phyloP scores from a whole-genome alignment of 2,888 invertebrate species.

The Bellardia bayeri region DNA sequence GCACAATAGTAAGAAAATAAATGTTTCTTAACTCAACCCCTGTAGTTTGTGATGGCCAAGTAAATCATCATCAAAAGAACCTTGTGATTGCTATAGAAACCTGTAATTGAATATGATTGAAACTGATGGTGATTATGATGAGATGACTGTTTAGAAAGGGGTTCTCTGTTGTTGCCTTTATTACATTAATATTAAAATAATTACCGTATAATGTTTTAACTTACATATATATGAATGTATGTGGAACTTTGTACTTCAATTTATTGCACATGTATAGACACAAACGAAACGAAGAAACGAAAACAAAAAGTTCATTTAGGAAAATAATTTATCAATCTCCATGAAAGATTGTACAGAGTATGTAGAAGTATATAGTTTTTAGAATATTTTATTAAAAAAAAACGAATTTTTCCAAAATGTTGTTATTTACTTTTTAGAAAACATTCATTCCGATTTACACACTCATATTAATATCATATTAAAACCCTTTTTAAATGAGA shows the following conservation, averaged over 20 bases:
- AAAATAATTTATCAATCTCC: slow-evolving; percentile 21
- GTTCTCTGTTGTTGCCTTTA: neutral
- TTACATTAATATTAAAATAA: slow-evolving; percentile 60
- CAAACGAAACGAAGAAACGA: neutral
- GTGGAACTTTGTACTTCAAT: too few relatives aligned
- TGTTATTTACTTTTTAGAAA: slow-evolving; percentile 38
- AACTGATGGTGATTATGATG: neutral
- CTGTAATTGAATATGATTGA: neutral
- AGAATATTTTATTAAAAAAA: slow-evolving; percentile 40
- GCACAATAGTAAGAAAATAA: slow-evolving; percentile 21
- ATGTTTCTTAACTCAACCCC: neutral
- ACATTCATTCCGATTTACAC: slow-evolving; percentile 14
- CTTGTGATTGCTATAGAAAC: neutral
- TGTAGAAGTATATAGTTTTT: neutral
- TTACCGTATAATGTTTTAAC: slow-evolving; percentile 25
- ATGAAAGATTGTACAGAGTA: slow-evolving; percentile 23
- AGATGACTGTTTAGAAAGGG: neutral
- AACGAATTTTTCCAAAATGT: slow-evolving; percentile 18
- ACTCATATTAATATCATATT: neutral
- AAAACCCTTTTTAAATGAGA: slow-evolving; percentile 15
- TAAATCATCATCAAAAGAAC: neutral
- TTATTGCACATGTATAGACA: neutral
- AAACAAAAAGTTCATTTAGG: neutral
- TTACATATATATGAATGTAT: neutral
- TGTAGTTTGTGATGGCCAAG: neutral